Base-by-base conservation (phyloP, 1,140 invertebrate genomes). In the Philopotamus ludificatus region DNA sequence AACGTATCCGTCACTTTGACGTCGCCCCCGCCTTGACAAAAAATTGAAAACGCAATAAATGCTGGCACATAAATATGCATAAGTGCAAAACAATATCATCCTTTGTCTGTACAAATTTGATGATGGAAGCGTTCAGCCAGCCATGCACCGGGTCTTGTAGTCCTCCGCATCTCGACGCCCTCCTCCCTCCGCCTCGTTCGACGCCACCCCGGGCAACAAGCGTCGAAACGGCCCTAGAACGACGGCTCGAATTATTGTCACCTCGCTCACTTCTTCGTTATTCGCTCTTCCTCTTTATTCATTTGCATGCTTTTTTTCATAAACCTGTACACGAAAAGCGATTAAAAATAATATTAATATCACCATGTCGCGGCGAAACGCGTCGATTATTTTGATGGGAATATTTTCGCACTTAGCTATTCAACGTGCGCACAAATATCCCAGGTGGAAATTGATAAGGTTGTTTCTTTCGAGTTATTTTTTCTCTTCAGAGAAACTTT, bases 221-320 rank as follows among this genome's bases (percentile, higher is more conserved):
- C 47, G 21, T 18, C 47, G 47, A 55, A 61, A 62, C 59, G 65
- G 49, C 58, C 62, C 61, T n/a, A n/a, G 50, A 50, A 51, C 62
- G 65, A 66, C 65, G 65, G 44, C 51, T 41, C 20, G 55, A 65
- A 65, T 65, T 65, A 66, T 66, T 66, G 65, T 66, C 65, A 66
- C 65, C 65, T 57, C 65, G n/a, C 12, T n/a, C n/a, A 7, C 28
- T 34, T 34, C 28, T 34, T 34, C 28, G 12, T 34, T 34, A 34
- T 34, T 34, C 12, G 12, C 28, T 7, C 28, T 34, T 34, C 28
- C 28, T 34, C 28, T 34, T 34, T 34, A 25, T 53, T 25, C 21
- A 26, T 53, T 15, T 44, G 41, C 18, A 44, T 44, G 9, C 18
- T 44, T 44, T 9, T 44, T 44, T 18, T 9, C 2, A 9, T 44